Base-by-base conservation (phyloP, 1,140 invertebrate genomes). In the Phymastichus coffea region DNA sequence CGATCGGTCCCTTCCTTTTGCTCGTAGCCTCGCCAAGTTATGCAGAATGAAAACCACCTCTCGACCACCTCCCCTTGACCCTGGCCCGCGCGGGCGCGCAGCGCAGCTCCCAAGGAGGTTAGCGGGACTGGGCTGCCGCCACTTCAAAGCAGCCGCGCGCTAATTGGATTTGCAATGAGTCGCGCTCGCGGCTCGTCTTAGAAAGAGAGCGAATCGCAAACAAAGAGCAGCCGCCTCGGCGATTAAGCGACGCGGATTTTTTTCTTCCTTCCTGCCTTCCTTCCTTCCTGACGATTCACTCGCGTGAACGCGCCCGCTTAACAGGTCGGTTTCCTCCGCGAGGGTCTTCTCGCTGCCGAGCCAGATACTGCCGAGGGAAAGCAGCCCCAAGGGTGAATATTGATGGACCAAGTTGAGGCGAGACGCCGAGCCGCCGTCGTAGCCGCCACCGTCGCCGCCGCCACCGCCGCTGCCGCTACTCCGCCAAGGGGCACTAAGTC, bases 81-180 rank as follows among this genome's bases (percentile, higher is more conserved):
- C 53, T 43, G 58, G 35, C 14, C 0, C 20, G 30, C 12, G n/a
- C n/a, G 20, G 15, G 12, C 20, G 30, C 33, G 12, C 15, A 15
- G n/a, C n/a, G n/a, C n/a, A n/a, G n/a, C n/a, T n/a, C 14, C 17
- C 28, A 40, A 62, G 56, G 55, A 64, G 66, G 65, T 66, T 61
- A 59, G 23, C 57, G 51, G 61, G 61, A 47, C 61, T 57, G 53
- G 4, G 10, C 28, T 33, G 46, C 49, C 23, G 52, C 58, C 66
- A 65, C 64, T 67, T 63, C 35, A 67, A 64, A 68, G 63, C 54
- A 33, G 28, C 53, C 64, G 48, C 55, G 43, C 64, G 64, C 64
- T 71, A 70, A 71, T 71, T 71, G 70, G 64, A 70, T 67, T 68
- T 61, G 64, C 66, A 61, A 63, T 61, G 63, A 65, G 53, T 64